Evolutionary conservation across 1,140 invertebrate genomes (phyloP), one percentile per base, ranked within the genome.

Genomic region (Zelostemma sp.): DNA sequence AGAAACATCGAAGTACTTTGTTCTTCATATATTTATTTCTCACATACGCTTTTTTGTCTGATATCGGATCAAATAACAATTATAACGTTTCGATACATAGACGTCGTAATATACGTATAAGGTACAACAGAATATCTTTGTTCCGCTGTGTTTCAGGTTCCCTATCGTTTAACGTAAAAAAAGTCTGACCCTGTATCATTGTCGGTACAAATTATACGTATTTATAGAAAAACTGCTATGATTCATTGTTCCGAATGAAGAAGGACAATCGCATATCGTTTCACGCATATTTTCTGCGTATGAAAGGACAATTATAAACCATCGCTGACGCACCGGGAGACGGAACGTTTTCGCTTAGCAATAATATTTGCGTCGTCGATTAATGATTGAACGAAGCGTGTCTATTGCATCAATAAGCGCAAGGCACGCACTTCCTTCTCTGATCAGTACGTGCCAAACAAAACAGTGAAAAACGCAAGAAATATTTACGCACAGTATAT

Each of bases 401-500:
- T 14, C 41, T 25, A 35, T 41, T 41, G 9, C n/a, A 18, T 53
- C 16, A 17, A 35, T 38, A 63, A 56, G 47, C 41, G 60, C 45
- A 15, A 54, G 18, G 3, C 16, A 1, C 35, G 16, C 54, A 53
- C 15, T 45, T 53, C 51, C 31, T 4, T 35, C 11, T 33, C 11
- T 0, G 51, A 40, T 47, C 18, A 41, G 47, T 56, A 43, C 57
- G 53, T 62, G 41, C 43, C 17, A n/a, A 19, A 46, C 11, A 57
- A 54, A 63, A 61, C 54, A 53, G 35, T 61, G 5, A n/a, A 25
- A 62, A 68, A 57, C 35, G 41, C 50, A 43, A 18, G 40, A 68
- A 62, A 74, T 50, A 72, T 54, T 62, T 58, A 63, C 68, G 64
- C 61, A 73, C 51, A 61, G 64, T 67, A 72, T 76, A 79, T 76